Conservation (phyloP, 2,888 invertebrate species). For the Caenorhabditis sinica region DNA sequence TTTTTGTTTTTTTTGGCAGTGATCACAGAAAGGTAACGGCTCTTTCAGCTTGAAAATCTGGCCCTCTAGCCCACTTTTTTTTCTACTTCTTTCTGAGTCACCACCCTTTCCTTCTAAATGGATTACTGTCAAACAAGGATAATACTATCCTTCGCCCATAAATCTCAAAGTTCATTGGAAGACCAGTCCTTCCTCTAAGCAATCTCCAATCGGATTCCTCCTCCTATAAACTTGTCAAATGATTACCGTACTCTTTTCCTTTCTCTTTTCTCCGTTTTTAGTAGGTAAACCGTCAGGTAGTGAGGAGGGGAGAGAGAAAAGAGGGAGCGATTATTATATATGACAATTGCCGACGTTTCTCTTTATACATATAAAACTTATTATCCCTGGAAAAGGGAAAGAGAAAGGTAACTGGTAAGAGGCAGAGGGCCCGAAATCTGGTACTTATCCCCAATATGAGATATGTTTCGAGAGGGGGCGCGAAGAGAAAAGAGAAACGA, state of each 20-base stretch:
- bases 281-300: constrained; percentile 18
- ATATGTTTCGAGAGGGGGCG: constrained; percentile 15
- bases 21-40: too few relatives aligned
- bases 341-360: constrained; percentile 36
- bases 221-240: constrained; percentile 17
- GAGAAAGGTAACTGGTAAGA: constrained; percentile 47
- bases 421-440: constrained; percentile 43
- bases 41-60: too few relatives aligned
- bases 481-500: constrained; percentile 1
- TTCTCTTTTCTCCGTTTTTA: neutral
- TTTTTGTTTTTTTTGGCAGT: too few relatives aligned
- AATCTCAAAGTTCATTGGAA: constrained; percentile 17
- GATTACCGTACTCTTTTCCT: constrained; percentile 28
- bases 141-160: too few relatives aligned
- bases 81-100: too few relatives aligned
- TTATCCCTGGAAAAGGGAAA: constrained; percentile 17
- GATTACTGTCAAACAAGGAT: neutral
- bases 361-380: constrained; percentile 59
- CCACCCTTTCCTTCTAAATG: too few relatives aligned
- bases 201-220: constrained; percentile 36
- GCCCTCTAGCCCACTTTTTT: too few relatives aligned
- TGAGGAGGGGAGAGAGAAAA: constrained; percentile 21
- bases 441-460: constrained; percentile 56
- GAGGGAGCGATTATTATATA: constrained; percentile 34
- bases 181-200: constrained; percentile 33